Evolutionary conservation across 2,113 vertebrate genomes (phyloP).

Genomic region (Mellivora capensis): DNA sequence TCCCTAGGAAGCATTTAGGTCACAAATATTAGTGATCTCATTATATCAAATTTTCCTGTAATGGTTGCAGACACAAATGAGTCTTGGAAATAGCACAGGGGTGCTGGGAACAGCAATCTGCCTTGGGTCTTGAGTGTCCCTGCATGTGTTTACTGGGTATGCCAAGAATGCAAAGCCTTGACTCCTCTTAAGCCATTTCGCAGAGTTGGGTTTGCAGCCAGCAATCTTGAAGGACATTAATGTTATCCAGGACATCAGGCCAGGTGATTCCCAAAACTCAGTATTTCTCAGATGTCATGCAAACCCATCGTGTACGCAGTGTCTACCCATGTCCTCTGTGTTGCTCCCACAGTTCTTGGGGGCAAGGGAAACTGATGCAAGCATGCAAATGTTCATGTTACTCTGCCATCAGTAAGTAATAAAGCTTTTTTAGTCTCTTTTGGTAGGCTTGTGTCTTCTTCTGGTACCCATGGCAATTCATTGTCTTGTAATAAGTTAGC

Average conservation of each 20-base stretch:
- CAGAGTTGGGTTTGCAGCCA: neutral
- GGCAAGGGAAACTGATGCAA: neutral
- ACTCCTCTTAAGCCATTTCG: neutral
- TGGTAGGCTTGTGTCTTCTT: neutral
- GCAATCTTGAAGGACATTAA: neutral
- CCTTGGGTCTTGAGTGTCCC: neutral
- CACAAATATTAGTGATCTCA: conserved; percentile 36
- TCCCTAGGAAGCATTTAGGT: conserved; percentile 50
- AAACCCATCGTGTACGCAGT: neutral
- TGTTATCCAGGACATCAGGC: neutral
- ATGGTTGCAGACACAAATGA: neutral
- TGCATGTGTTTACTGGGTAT: neutral
- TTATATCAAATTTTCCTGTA: conserved; percentile 24
- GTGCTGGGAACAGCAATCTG: neutral
- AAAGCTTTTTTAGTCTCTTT: neutral
- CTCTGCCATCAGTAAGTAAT: neutral
- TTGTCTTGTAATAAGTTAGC: neutral
- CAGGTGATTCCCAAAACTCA: neutral
- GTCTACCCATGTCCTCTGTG: neutral
- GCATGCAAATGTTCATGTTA: neutral
- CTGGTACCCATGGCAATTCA: neutral
- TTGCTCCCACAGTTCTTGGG: neutral
- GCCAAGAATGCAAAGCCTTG: neutral
- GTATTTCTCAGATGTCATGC: neutral
- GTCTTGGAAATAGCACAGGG: neutral